phyloP scores from a whole-genome alignment of 2,797 vertebrate genomes.

The Eupleurogrammus muticus region DNA sequence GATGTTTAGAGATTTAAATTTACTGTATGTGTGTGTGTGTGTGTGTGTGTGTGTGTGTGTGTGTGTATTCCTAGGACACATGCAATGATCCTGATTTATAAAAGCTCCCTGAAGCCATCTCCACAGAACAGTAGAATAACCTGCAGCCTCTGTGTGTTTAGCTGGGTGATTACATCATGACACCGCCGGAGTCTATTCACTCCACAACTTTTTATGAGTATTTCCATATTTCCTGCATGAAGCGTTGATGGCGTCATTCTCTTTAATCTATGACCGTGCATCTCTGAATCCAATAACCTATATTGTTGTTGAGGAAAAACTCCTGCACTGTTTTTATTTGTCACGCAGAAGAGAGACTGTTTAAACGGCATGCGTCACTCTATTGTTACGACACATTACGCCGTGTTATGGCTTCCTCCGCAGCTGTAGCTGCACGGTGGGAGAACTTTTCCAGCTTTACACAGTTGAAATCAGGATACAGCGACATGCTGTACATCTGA shows the following conservation, averaged over 20 bases:
- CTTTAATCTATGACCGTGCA: conserved; percentile 38
- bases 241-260: conserved; percentile 22
- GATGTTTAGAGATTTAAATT: conserved; percentile 63
- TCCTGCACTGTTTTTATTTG: conserved; percentile 53
- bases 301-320: conserved; percentile 45
- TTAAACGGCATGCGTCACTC: conserved; percentile 53
- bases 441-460: conserved; percentile 35
- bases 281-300: conserved; percentile 41
- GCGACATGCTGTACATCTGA: conserved; percentile 5
- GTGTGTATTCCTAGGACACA: conserved; percentile 58
- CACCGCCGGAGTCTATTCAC: conserved; percentile 36
- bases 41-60: conserved; percentile 9
- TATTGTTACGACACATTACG: conserved; percentile 58
- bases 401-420: conserved; percentile 45
- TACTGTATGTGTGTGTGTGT: conserved; percentile 31
- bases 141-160: conserved; percentile 21
- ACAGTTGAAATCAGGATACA: conserved; percentile 14
- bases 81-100: conserved; percentile 71
- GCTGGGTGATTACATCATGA: conserved; percentile 45
- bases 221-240: conserved; percentile 36
- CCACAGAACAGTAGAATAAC: conserved; percentile 35
- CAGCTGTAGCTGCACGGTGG: conserved; percentile 36
- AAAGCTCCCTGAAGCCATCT: conserved; percentile 49
- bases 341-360: conserved; percentile 38
- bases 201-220: conserved; percentile 43